These are phyloP conservation scores for Distichodus sexfasciatus DNA, from an alignment of 2,797 vertebrate species.

Conservation along the genomic window DNA sequence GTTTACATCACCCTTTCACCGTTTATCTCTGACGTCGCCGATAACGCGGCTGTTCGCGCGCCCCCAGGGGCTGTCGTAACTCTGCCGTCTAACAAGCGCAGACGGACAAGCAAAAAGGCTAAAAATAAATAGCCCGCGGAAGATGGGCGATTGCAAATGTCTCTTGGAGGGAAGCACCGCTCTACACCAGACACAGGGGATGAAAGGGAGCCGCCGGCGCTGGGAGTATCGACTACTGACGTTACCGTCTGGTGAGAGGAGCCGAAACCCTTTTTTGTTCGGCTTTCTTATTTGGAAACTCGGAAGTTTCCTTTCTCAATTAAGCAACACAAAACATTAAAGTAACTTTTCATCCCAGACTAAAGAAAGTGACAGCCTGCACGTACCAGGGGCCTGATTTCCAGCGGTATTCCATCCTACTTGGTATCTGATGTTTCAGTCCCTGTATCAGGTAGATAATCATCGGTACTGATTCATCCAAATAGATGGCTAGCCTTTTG, in stretches of 20 bases:
- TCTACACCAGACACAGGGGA: slow-evolving; percentile 48
- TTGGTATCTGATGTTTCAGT: too few relatives aligned
- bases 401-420: too few relatives aligned
- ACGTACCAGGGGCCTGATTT: too few relatives aligned
- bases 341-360: too few relatives aligned
- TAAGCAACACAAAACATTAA: background rate
- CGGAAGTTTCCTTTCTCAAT: background rate
- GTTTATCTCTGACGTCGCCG: background rate
- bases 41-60: background rate
- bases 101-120: slow-evolving; percentile 57
- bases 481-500: too few relatives aligned
- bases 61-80: slow-evolving; percentile 13
- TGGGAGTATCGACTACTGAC: slow-evolving; percentile 54
- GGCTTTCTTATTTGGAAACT: background rate
- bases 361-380: too few relatives aligned
- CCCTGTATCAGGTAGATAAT: too few relatives aligned
- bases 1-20: background rate
- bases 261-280: slow-evolving; percentile 6
- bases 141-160: slow-evolving; percentile 56
- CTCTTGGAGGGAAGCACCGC: slow-evolving; percentile 60
- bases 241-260: slow-evolving; percentile 30
- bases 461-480: too few relatives aligned
- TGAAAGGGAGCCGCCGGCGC: slow-evolving; percentile 47
- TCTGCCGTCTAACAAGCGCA: slow-evolving; percentile 24
- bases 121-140: slow-evolving; percentile 68